Base-by-base conservation (phyloP, 2,113 vertebrate genomes). In the Speoplatyrhinus poulsoni region DNA sequence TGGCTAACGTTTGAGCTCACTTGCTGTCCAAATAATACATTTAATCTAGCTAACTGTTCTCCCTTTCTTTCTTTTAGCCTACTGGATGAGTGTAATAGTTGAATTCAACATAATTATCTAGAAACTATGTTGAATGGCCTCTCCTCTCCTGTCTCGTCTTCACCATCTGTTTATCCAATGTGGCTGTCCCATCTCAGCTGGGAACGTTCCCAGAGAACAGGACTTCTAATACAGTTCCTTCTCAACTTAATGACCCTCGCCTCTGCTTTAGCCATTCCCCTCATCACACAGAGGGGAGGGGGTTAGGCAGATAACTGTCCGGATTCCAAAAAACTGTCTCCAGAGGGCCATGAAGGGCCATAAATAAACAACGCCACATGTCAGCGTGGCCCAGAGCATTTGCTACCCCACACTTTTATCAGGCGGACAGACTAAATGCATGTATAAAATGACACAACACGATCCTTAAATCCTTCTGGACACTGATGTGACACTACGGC, bases 91-190 rank as follows among this genome's bases (percentile, higher is more conserved):
- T 11, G 6, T 9, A 50, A 50, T 50, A 6, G 3, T 50, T 50
- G 49, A 9, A 50, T 15, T 50, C 11, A 50, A 52, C 6, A 1
- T 52, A 8, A 52, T 10, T 1, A 4, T 8, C 4, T 41, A 41
- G 36, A 41, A 41, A 41, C 36, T 0, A 41, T 41, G 36, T 8
- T 41, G 36, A 41, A 41, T 13, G 9, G 53, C n/a, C 12, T 57
- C 55, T 19, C 10, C 33, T 60, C 36, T n/a, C 56, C 82, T 67
- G 49, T 61, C 49, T 54, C 72, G 50, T 77, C 86, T 77, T 63
- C 61, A 73, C 84, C 89, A 93, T 90, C 91, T 94, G 93, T 92
- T 94, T 93, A 91, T 86, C 89, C 88, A 91, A 92, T 93, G 89
- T 84, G 87, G 73, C 78, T 49, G 75, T 82, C 82, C 71, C 62